Conservation (phyloP, 1,140 invertebrate species). For the Saccostrea echinata region DNA sequence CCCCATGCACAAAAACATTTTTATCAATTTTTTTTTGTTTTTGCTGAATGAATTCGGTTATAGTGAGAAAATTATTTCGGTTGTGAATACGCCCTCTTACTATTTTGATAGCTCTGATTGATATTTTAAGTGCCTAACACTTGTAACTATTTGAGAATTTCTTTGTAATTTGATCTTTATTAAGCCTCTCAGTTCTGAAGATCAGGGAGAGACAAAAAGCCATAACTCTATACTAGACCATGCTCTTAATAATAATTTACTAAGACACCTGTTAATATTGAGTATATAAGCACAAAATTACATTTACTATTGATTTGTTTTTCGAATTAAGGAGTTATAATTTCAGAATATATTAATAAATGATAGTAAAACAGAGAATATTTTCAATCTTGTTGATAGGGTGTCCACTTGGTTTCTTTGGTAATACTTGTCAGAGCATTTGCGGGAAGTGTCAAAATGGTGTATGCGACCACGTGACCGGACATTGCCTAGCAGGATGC, state of each 20-base stretch:
- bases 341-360: too few species aligned
- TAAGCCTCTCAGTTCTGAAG: neutral
- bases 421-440: constrained; percentile 52
- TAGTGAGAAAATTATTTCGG: constrained; percentile 26
- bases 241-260: neutral
- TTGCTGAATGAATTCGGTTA: constrained; percentile 17
- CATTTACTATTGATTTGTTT: too few species aligned
- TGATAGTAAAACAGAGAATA: neutral
- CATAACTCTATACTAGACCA: neutral
- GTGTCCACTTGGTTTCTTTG: constrained; percentile 63
- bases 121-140: neutral
- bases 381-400: constrained; percentile 44
- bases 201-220: neutral
- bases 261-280: neutral
- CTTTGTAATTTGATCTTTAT: constrained; percentile 12
- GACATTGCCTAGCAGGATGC: constrained; percentile 64
- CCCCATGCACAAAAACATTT: neutral
- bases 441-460: constrained; percentile 66
- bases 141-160: neutral
- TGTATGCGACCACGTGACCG: constrained; percentile 67
- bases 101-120: neutral
- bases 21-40: constrained; percentile 18
- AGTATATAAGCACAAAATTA: neutral
- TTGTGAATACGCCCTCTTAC: neutral
- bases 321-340: too few species aligned